phyloP scores from a whole-genome alignment of 2,888 invertebrate genomes.

The Ophion slaviceki region DNA sequence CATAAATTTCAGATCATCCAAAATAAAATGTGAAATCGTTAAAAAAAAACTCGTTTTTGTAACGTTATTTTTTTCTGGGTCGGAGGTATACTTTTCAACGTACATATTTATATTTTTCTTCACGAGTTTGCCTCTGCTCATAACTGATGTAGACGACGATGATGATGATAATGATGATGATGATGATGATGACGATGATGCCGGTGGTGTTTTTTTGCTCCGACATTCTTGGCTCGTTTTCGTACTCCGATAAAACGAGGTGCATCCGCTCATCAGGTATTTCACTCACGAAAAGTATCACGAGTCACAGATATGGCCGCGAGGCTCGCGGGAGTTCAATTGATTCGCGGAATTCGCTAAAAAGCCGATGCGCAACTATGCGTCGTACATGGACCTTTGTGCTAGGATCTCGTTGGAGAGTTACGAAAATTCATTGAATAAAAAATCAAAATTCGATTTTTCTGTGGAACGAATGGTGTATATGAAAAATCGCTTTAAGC shows the following conservation, averaged over 20 bases:
- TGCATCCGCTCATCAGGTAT: constrained; percentile 42
- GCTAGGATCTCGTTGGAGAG: background rate
- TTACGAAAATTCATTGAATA: background rate
- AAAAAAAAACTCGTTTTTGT: constrained; percentile 24
- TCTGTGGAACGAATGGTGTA: too few species aligned
- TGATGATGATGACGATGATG: constrained; percentile 26
- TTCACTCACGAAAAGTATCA: constrained; percentile 55
- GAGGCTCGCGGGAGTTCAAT: constrained; percentile 11
- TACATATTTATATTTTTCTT: background rate
- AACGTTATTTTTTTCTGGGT: constrained; percentile 19
- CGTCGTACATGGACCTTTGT: background rate
- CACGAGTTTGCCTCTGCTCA: constrained; percentile 9
- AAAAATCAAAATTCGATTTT: background rate
- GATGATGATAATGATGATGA: constrained; percentile 12
- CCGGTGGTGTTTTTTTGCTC: constrained; percentile 37
- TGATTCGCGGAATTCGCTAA: constrained; percentile 30
- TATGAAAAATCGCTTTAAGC: too few species aligned
- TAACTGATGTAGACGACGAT: background rate
- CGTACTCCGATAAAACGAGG: constrained; percentile 49
- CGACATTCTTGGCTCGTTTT: constrained; percentile 45
- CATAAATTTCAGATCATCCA: background rate
- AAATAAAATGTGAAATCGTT: background rate
- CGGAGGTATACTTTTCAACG: background rate
- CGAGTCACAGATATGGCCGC: constrained; percentile 41
- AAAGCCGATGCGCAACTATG: constrained; percentile 1